Evolutionary conservation across 2,113 vertebrate genomes (phyloP).

Genomic region (Caranx ignobilis): DNA sequence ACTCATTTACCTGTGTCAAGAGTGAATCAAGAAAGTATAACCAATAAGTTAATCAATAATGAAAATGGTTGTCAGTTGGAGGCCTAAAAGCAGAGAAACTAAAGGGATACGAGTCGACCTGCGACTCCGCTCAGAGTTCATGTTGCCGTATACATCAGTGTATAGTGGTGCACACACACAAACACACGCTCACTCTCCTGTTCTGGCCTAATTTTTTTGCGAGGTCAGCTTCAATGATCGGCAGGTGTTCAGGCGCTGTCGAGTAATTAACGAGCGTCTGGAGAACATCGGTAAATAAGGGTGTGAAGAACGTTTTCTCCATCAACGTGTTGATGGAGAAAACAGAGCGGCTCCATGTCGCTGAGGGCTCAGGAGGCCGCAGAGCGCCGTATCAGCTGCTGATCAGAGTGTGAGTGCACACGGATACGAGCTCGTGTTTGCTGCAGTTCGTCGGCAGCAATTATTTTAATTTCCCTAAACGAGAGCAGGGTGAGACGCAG

Average conservation of each 20-base stretch:
- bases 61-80: not conserved
- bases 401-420: not conserved
- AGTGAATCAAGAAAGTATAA: not conserved
- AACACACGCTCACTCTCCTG: not conserved
- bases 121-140: not conserved
- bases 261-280: not conserved
- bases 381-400: not conserved
- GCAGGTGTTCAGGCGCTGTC: not conserved
- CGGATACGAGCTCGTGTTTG: not conserved
- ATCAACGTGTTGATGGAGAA: conserved; percentile 9
- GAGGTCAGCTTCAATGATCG: not conserved
- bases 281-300: conserved; percentile 27
- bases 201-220: not conserved
- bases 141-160: not conserved
- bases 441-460: conserved; percentile 22
- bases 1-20: no score
- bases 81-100: no score
- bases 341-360: not conserved
- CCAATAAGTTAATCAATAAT: not conserved
- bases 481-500: no score
- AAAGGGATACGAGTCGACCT: not conserved
- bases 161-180: not conserved
- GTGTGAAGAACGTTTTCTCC: not conserved
- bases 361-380: conserved; percentile 12
- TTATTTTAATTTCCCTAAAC: conserved; percentile 33